phyloP scores from a whole-genome alignment of 2,113 vertebrate species.

The Ammodramus savannarum region DNA sequence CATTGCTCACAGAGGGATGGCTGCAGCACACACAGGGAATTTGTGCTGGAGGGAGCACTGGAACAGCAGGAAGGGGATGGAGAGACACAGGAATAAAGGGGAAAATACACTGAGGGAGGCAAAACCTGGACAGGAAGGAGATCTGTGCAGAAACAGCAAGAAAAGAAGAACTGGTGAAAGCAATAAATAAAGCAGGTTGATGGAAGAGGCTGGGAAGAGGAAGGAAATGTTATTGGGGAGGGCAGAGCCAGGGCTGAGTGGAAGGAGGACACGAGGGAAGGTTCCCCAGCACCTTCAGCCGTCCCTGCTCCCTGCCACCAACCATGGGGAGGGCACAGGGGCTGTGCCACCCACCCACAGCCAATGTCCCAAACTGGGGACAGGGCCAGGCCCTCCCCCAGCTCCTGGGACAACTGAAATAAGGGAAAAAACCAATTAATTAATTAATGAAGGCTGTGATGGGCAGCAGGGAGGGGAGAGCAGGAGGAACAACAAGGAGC shows the following conservation, averaged over 20 bases:
- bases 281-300: background rate
- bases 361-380: background rate
- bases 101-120: background rate
- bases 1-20: fast-evolving
- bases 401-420: background rate
- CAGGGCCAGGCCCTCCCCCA: background rate
- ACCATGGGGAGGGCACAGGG: fast-evolving
- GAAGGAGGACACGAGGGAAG: background rate
- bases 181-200: background rate
- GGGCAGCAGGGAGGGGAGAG: background rate
- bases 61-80: background rate
- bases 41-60: background rate
- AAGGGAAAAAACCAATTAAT: background rate
- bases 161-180: background rate
- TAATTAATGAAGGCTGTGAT: fast-evolving
- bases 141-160: background rate
- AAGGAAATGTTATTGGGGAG: background rate
- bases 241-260: background rate
- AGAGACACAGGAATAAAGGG: background rate
- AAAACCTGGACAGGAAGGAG: background rate
- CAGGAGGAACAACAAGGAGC: fast-evolving
- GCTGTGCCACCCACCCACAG: background rate
- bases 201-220: background rate
- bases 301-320: background rate
- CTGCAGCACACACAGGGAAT: fast-evolving